Percentiles rank a stretch among this genome's conserved stretches.
phyloP scores from a whole-genome alignment of 2,888 invertebrate genomes.

The Andrena chrysosceles region DNA sequence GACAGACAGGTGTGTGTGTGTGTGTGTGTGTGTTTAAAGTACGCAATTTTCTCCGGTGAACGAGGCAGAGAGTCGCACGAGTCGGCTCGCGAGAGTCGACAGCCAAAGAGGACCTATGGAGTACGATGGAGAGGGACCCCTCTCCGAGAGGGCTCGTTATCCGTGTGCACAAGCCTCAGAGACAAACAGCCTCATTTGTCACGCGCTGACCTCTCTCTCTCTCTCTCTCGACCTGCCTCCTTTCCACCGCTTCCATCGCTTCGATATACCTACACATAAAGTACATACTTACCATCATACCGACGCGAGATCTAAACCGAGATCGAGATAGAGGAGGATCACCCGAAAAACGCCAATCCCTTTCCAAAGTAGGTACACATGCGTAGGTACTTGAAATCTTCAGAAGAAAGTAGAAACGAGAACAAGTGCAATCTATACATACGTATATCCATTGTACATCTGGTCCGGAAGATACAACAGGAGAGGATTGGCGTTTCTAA shows the following conservation, averaged over 20 bases:
- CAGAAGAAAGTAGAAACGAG: too few species aligned
- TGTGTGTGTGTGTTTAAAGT: constrained; percentile 72
- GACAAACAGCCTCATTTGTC: constrained; percentile 82
- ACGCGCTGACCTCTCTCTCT: constrained; percentile 79
- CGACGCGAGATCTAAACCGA: constrained; percentile 11
- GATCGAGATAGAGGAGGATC: too few species aligned
- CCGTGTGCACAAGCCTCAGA: constrained; percentile 77
- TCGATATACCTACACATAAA: not conserved
- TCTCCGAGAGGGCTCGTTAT: constrained; percentile 78
- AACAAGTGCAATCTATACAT: too few species aligned
- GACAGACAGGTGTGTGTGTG: constrained; percentile 44
- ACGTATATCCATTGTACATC: too few species aligned
- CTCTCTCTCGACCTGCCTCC: constrained; percentile 66
- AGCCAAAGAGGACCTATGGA: constrained; percentile 51
- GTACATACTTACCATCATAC: too few species aligned
- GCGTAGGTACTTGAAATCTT: too few species aligned
- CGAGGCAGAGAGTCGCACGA: constrained; percentile 27
- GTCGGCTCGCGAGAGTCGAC: constrained; percentile 41
- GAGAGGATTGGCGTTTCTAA: too few species aligned
- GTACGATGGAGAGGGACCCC: too few species aligned
- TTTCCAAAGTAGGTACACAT: too few species aligned
- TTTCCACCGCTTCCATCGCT: constrained; percentile 36
- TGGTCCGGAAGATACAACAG: too few species aligned
- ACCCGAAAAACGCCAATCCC: not conserved
- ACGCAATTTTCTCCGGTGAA: constrained; percentile 66